A percentile compares a stretch with the other conserved stretches of the same genome.
Evolutionary conservation across 2,888 invertebrate species (phyloP).

Genomic region (Mesodorylaimus sp.): DNA sequence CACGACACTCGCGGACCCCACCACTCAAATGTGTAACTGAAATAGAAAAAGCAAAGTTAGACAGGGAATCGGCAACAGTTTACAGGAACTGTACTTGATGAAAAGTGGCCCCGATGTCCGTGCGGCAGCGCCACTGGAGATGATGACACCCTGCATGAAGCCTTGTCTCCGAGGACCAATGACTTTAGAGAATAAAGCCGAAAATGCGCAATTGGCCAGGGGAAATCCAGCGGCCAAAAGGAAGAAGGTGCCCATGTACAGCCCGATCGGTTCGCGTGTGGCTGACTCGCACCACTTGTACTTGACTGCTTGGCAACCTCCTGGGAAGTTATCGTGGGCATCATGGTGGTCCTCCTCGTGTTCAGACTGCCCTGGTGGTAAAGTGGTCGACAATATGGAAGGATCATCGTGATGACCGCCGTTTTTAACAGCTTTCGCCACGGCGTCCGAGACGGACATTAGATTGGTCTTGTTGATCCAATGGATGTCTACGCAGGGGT

Average conservation of each 20-base stretch:
- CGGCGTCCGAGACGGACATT: too few relatives aligned
- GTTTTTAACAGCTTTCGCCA: too few relatives aligned
- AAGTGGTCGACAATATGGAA: too few relatives aligned
- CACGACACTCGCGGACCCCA: conserved; percentile 5
- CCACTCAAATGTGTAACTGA: background rate
- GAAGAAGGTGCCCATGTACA: background rate
- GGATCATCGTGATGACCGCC: too few relatives aligned
- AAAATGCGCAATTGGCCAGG: background rate
- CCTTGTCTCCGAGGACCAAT: background rate
- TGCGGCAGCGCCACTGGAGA: conserved; percentile 1
- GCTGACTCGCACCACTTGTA: background rate
- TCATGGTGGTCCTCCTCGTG: too few relatives aligned
- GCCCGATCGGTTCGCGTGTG: background rate
- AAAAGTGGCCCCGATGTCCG: conserved; percentile 4
- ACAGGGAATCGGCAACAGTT: background rate
- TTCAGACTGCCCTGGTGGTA: too few relatives aligned
- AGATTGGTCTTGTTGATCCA: too few relatives aligned
- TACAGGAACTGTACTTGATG: conserved; percentile 2
- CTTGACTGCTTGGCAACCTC: background rate
- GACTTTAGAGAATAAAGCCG: background rate
- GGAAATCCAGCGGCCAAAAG: conserved; percentile 1
- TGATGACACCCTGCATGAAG: conserved; percentile 2
- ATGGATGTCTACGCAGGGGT: too few relatives aligned
- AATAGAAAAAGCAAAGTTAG: background rate
- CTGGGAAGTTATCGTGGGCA: too few relatives aligned